These are phyloP conservation scores for Hypolimnas misippus DNA, from an alignment of 2,888 invertebrate species.

Conservation along the genomic window DNA sequence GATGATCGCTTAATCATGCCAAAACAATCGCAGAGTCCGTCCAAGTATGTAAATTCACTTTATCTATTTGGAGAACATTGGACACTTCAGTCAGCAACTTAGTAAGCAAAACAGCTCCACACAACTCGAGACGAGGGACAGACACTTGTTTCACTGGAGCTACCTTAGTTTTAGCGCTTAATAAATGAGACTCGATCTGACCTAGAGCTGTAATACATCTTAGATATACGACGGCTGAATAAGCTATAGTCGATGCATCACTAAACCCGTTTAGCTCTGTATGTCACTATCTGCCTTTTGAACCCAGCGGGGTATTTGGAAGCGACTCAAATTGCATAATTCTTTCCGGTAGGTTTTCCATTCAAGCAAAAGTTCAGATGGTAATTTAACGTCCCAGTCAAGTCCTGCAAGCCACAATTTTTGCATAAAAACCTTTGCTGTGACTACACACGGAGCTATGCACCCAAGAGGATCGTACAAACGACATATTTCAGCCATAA, in stretches of 20 bases:
- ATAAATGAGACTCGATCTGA: too few relatives aligned
- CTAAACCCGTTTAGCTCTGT: constrained; percentile 29
- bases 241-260: constrained; percentile 29
- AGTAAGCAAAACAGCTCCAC: too few relatives aligned
- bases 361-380: constrained; percentile 24
- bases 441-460: constrained; percentile 38
- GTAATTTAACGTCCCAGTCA: constrained; percentile 31
- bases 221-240: constrained; percentile 14
- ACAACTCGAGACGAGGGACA: too few relatives aligned
- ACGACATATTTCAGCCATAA: constrained; percentile 35
- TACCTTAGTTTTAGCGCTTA: too few relatives aligned
- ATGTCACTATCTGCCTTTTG: constrained; percentile 7
- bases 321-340: constrained; percentile 20
- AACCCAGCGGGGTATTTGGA: constrained; percentile 33
- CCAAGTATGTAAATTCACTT: too few relatives aligned
- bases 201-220: neutral
- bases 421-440: constrained; percentile 31
- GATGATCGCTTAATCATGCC: neutral
- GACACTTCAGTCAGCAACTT: too few relatives aligned
- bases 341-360: constrained; percentile 39
- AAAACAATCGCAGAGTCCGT: too few relatives aligned
- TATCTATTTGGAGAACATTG: too few relatives aligned
- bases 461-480: constrained; percentile 41
- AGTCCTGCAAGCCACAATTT: constrained; percentile 32
- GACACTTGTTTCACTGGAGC: too few relatives aligned